Percentiles rank a stretch among this genome's conserved stretches.
Conservation (phyloP, 2,797 vertebrate genomes). For the Vireo griseus region DNA sequence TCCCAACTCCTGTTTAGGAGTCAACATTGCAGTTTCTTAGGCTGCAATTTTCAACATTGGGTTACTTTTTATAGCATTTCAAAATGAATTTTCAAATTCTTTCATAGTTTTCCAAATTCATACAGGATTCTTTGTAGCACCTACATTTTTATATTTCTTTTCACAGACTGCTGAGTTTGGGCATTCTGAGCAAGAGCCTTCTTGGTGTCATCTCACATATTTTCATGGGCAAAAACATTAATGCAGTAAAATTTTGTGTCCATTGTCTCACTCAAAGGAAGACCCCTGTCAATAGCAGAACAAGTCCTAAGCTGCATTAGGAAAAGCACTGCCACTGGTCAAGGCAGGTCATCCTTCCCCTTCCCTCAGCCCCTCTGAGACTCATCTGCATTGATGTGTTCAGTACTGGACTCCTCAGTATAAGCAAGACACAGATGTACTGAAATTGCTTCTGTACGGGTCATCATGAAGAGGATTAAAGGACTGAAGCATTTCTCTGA, state of each 20-base stretch:
- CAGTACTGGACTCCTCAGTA: neutral
- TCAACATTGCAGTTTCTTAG: neutral
- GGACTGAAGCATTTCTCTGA: neutral
- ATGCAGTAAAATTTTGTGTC: neutral
- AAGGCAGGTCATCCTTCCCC: neutral
- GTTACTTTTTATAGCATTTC: neutral
- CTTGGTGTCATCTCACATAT: neutral
- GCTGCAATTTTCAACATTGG: neutral
- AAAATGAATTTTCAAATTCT: neutral
- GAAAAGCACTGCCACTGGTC: neutral
- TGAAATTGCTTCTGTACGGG: neutral
- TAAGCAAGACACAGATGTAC: fast-evolving
- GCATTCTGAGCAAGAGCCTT: neutral
- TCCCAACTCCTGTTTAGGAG: neutral
- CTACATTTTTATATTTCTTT: neutral
- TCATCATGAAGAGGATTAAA: neutral
- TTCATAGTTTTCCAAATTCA: neutral
- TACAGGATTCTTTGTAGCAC: neutral
- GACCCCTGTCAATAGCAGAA: neutral
- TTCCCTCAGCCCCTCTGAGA: neutral
- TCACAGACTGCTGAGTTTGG: neutral
- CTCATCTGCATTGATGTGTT: neutral
- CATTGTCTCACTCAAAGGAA: neutral
- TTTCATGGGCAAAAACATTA: neutral
- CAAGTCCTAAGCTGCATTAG: neutral